Evolutionary conservation across 2,113 vertebrate genomes (phyloP).

Genomic region (Catagonus wagneri): DNA sequence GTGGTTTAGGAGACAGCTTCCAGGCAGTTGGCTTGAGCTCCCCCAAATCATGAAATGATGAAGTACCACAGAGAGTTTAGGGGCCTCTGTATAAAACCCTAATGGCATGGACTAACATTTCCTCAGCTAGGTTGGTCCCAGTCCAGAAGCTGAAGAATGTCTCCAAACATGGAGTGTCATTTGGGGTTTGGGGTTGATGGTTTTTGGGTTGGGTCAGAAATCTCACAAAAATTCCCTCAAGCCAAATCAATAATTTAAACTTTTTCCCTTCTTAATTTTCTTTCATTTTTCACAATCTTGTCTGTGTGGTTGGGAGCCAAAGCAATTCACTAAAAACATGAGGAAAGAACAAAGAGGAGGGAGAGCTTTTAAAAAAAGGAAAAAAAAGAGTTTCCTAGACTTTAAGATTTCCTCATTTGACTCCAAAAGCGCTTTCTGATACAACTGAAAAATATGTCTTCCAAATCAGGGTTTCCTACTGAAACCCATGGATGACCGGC

Average conservation of each 20-base stretch:
- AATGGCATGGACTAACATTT: neutral
- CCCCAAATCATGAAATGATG: slow-evolving; percentile 9
- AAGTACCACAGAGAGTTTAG: neutral
- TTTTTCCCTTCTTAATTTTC: slow-evolving; percentile 70
- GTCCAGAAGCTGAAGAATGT: slow-evolving; percentile 50
- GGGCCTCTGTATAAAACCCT: neutral
- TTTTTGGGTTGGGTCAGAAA: slow-evolving; percentile 56
- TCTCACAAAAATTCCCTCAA: slow-evolving; percentile 63
- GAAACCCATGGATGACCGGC: slow-evolving; percentile 64
- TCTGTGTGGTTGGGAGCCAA: slow-evolving; percentile 59
- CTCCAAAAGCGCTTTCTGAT: slow-evolving; percentile 70
- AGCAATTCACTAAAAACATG: slow-evolving; percentile 74
- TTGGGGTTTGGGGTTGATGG: slow-evolving; percentile 10
- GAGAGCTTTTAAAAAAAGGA: slow-evolving; percentile 72
- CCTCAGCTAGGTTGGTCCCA: neutral
- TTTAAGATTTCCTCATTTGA: slow-evolving; percentile 67
- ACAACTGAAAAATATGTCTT: slow-evolving; percentile 65
- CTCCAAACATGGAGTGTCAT: slow-evolving; percentile 39
- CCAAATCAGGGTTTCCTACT: slow-evolving; percentile 62
- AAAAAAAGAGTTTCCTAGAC: slow-evolving; percentile 30
- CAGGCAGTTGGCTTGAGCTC: slow-evolving; percentile 18
- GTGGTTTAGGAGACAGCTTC: slow-evolving; percentile 34
- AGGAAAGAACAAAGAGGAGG: slow-evolving; percentile 59
- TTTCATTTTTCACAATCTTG: slow-evolving; percentile 72
- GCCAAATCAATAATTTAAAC: slow-evolving; percentile 75